Evolutionary conservation across 2,888 invertebrate genomes (phyloP), one percentile per base, ranked within the genome.

Genomic region (Phymatocera aterrima): DNA sequence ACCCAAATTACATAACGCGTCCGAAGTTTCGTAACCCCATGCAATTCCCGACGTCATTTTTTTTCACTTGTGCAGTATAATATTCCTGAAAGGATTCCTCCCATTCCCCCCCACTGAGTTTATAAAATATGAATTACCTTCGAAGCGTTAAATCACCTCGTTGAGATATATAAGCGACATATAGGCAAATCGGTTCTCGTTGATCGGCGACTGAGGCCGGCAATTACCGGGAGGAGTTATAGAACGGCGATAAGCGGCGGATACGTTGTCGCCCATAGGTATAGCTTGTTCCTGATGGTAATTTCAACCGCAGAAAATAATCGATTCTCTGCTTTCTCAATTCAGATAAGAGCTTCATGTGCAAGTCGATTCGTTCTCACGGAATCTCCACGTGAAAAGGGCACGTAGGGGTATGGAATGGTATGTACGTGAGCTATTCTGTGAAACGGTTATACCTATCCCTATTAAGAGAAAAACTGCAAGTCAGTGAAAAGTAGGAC

Each of bases 201-300:
- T 12, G 1, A 21, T 24, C 34, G 15, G n/a, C 6, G 15, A 28
- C 28, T 28, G 24, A 43, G 18, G 8, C 68, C 24, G 46, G 68
- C 46, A 68, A 68, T 28, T 43, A 46, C 68, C 46, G 46, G 1
- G 3, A 21, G 46, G 68, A 68, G 46, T 68, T 21, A 68, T 68
- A 46, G 43, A 24, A 24, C 28, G 8, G 24, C 6, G 68, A 68
- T 68, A 46, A 43, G 46, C 68, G n/a, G n/a, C n/a, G 68, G 68
- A 68, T 68, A 40, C 65, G 40, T 40, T 40, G 68, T 68, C 46
- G 21, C 43, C n/a, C n/a, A n/a, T n/a, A n/a, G n/a, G n/a, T n/a
- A 15, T 34, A 21, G 46, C 46, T 68, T 43, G 46, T 37, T 64
- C n/a, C 46, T 12, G 68, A 68, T 46, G 24, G 68, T 68, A 34